Percentiles rank a stretch among this genome's conserved stretches.
Conservation (phyloP, 2,888 invertebrate species). For the Encarsia formosa region DNA sequence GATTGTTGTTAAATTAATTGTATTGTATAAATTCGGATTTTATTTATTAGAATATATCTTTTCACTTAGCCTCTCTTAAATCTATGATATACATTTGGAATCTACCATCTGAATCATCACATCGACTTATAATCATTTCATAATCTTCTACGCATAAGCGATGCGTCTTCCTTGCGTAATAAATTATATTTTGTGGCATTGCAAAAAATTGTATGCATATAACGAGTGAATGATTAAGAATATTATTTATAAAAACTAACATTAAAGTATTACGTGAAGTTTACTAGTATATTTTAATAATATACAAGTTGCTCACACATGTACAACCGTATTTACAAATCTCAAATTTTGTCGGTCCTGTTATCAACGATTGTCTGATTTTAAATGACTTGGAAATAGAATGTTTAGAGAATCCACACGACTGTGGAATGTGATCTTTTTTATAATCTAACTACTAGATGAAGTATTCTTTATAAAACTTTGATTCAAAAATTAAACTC, state of each 20-base stretch:
- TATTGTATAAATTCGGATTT: too few species aligned
- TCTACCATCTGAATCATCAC: too few species aligned
- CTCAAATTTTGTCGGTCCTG: neutral
- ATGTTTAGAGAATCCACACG: too few species aligned
- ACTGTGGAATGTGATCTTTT: too few species aligned
- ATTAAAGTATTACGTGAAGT: conserved; percentile 36
- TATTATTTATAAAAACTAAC: conserved; percentile 12
- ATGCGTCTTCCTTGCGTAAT: conserved; percentile 11
- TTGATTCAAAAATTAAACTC: too few species aligned
- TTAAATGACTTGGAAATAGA: too few species aligned
- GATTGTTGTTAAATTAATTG: too few species aligned
- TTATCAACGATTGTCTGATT: neutral
- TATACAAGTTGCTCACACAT: conserved; percentile 30
- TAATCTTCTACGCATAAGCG: conserved; percentile 3
- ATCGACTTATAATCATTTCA: conserved; percentile 1
- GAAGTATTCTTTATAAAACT: too few species aligned
- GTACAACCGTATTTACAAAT: conserved; percentile 15
- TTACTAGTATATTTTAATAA: conserved; percentile 35
- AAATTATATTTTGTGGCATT: neutral
- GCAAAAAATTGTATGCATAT: neutral
- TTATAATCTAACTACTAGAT: too few species aligned
- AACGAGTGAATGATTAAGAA: neutral
- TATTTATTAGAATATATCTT: too few species aligned
- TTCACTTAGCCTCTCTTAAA: too few species aligned
- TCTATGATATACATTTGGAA: too few species aligned